Evolutionary conservation across 2,888 invertebrate genomes (phyloP).

Genomic region (Dermolepida albohirtum): DNA sequence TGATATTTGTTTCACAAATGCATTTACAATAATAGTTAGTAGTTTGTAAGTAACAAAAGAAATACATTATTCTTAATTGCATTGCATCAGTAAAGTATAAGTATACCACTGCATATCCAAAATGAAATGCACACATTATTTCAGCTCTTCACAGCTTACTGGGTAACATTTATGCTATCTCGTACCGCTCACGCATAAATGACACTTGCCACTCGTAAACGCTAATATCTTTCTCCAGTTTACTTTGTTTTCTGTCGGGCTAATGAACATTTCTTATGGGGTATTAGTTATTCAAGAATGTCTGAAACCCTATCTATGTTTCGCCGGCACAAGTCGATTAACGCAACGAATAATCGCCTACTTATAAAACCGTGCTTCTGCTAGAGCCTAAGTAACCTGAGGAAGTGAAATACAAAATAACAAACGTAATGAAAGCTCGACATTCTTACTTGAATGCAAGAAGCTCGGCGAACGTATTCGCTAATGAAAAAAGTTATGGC

Average conservation of each 20-base stretch:
- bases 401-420: not conserved
- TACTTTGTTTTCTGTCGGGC: not conserved
- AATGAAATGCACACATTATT: too few relatives aligned
- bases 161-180: too few relatives aligned
- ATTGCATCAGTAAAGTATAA: too few relatives aligned
- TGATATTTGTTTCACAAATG: too few relatives aligned
- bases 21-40: too few relatives aligned
- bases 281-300: conserved; percentile 11
- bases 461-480: not conserved
- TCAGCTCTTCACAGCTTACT: too few relatives aligned
- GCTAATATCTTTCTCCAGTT: not conserved
- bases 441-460: conserved; percentile 17
- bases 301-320: conserved; percentile 7
- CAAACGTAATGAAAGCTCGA: not conserved
- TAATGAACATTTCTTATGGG: too few relatives aligned
- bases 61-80: too few relatives aligned
- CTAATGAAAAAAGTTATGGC: conserved; percentile 38
- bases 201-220: not conserved
- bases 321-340: conserved; percentile 18
- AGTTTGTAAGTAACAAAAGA: too few relatives aligned
- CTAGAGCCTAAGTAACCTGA: not conserved
- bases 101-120: too few relatives aligned
- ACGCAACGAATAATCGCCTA: conserved; percentile 15
- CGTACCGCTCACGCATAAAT: too few relatives aligned
- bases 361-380: conserved; percentile 2